Evolutionary conservation across 2,888 invertebrate species (phyloP), one percentile per base, ranked within the genome.

Genomic region (Cylloceria caligata): DNA sequence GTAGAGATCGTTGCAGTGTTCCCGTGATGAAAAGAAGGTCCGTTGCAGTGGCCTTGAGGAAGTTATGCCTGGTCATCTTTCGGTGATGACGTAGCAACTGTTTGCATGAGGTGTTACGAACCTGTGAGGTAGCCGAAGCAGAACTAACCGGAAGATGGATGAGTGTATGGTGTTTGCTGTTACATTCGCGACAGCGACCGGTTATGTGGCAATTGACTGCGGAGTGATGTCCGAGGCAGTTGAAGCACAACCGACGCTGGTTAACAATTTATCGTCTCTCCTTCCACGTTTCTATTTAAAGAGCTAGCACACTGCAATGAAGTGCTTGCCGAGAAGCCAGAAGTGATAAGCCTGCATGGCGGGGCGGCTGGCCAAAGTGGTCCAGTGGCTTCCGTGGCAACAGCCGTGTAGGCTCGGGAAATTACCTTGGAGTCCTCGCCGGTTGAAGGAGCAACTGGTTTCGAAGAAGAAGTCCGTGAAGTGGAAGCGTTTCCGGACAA

Each of bases 201-300:
- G n/a, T n/a, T n/a, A n/a, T n/a, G n/a, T n/a, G n/a, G n/a, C n/a
- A n/a, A n/a, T n/a, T n/a, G 39, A 57, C 24, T 69, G 72, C 72
- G 3, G 34, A 27, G 21, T 72, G 72, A 0, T 45, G 60, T 0
- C 72, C 72, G 21, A 72, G 72, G 47, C 62, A 72, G 9, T 72
- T 72, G 45, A 71, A 60, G 45, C 71, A n/a, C n/a, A n/a, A n/a
- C n/a, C n/a, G n/a, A n/a, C n/a, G n/a, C n/a, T n/a, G n/a, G n/a
- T n/a, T n/a, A 71, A 21, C 60, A 13, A 71, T 30, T n/a, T 5
- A 1, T 0, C 71, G 42, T 7, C 71, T 24, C 16, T 71, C 60
- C 13, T 30, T 7, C 0, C 45, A 45, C 2, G 60, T 45, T 34
- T 45, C 7, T 42, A 11, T 19, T 30, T 24, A 34, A 71, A 71